Percentiles rank a stretch among this genome's conserved stretches.
Evolutionary conservation across 2,113 vertebrate genomes (phyloP).

Genomic region (Xiphias gladius): DNA sequence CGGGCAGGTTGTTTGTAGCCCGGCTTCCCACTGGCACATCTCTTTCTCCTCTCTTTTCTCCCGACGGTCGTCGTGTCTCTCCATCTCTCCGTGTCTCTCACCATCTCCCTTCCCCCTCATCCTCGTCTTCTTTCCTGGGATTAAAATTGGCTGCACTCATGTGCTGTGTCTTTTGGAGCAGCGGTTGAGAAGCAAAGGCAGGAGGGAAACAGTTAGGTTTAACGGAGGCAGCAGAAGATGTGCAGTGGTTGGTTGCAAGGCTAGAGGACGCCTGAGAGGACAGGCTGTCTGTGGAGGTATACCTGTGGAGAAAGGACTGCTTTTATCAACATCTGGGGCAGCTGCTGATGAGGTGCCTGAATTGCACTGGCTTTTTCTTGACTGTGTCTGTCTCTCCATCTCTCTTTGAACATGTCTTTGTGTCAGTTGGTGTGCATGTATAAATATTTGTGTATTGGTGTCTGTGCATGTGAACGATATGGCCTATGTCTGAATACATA

Average conservation of each 20-base stretch:
- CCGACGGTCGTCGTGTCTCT: slow-evolving; percentile 76
- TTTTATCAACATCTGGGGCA: slow-evolving; percentile 67
- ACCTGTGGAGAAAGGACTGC: slow-evolving; percentile 69
- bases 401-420: slow-evolving; percentile 31
- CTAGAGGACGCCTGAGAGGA: slow-evolving; percentile 82
- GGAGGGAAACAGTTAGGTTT: slow-evolving; percentile 60
- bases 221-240: slow-evolving; percentile 64
- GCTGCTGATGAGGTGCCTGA: slow-evolving; percentile 77
- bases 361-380: slow-evolving; percentile 54
- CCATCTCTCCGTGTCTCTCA: slow-evolving; percentile 62
- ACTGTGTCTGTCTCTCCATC: slow-evolving; percentile 42
- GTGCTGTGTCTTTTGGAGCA: slow-evolving; percentile 31
- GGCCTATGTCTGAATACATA: slow-evolving; percentile 47
- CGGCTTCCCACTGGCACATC: slow-evolving; percentile 82
- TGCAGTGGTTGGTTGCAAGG: slow-evolving; percentile 64
- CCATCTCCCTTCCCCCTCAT: slow-evolving; percentile 65
- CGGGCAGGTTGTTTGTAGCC: slow-evolving; percentile 77
- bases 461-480: slow-evolving; percentile 57
- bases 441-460: slow-evolving; percentile 47
- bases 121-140: slow-evolving; percentile 65
- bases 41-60: slow-evolving; percentile 79
- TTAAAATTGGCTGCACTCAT: slow-evolving; percentile 74
- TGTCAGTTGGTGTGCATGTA: slow-evolving; percentile 53
- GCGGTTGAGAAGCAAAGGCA: slow-evolving; percentile 43
- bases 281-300: slow-evolving; percentile 74